Conservation (phyloP, 2,797 vertebrate species). For the Tachyglossus aculeatus region DNA sequence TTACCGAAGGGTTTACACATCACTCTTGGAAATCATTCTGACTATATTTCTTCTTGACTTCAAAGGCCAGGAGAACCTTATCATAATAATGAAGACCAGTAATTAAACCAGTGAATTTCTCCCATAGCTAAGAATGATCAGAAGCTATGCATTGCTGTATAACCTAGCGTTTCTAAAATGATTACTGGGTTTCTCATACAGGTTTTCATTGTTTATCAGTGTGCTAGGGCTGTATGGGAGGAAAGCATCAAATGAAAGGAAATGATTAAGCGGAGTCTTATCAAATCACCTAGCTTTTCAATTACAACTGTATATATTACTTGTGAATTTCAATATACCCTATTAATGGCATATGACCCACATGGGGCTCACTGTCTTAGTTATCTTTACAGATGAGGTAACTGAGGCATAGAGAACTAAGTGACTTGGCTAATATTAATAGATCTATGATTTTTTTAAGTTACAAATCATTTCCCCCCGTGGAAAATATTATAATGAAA, state of each 20-base stretch:
- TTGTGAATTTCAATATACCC: conserved; percentile 28
- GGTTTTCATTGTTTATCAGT: conserved; percentile 20
- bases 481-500: too few relatives aligned
- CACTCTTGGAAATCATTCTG: neutral
- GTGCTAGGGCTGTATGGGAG: conserved; percentile 31
- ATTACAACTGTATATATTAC: conserved; percentile 34
- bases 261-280: conserved; percentile 54
- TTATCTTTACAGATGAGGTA: too few relatives aligned
- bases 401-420: too few relatives aligned
- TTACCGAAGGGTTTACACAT: neutral
- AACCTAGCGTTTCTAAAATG: neutral
- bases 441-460: too few relatives aligned
- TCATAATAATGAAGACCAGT: neutral
- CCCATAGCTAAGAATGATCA: neutral
- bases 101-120: neutral
- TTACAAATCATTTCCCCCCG: too few relatives aligned
- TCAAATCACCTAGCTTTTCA: conserved; percentile 41
- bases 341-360: too few relatives aligned
- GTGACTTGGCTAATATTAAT: too few relatives aligned
- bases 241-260: conserved; percentile 26
- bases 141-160: neutral
- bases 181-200: neutral
- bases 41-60: neutral
- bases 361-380: too few relatives aligned
- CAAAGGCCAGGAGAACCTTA: neutral